phyloP scores from a whole-genome alignment of 2,113 vertebrate species.

The Labrus mixtus region DNA sequence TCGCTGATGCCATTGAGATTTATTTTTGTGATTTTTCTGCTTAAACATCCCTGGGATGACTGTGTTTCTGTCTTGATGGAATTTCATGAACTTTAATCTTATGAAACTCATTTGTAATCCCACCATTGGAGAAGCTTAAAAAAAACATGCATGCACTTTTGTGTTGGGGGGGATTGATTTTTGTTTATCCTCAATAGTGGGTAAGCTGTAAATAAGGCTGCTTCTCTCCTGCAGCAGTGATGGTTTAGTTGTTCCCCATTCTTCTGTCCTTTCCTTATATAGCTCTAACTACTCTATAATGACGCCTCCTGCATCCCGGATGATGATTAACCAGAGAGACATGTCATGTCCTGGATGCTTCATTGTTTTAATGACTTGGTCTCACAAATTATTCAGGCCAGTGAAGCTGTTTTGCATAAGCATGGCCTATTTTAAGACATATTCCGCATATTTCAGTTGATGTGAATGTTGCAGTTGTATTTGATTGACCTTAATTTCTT shows the following conservation, averaged over 20 bases:
- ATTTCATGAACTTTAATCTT: conserved; percentile 9
- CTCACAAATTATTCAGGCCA: conserved; percentile 60
- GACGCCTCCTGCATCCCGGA: conserved; percentile 25
- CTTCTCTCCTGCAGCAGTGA: conserved; percentile 1
- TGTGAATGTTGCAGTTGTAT: conserved; percentile 34
- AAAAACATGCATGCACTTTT: conserved; percentile 4
- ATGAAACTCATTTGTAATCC: conserved; percentile 35
- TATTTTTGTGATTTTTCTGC: not conserved
- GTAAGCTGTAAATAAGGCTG: conserved; percentile 6
- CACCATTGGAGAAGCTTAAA: conserved; percentile 23
- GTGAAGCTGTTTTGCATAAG: conserved; percentile 54
- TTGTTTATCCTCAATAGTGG: conserved; percentile 21
- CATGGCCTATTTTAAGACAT: conserved; percentile 53
- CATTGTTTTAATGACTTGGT: conserved; percentile 64
- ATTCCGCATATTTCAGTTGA: conserved; percentile 14
- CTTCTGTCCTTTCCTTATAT: conserved; percentile 40
- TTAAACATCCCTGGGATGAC: not conserved
- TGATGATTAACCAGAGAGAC: conserved; percentile 61
- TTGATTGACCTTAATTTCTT: conserved; percentile 5
- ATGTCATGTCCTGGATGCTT: conserved; percentile 36
- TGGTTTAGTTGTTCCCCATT: conserved; percentile 14
- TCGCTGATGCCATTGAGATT: not conserved
- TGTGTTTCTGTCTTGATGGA: not conserved
- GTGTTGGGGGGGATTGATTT: not conserved
- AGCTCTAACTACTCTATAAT: conserved; percentile 14